A percentile compares a stretch with the other conserved stretches of the same genome.
Conservation (phyloP, 2,113 vertebrate species). For the Casuarius casuarius region DNA sequence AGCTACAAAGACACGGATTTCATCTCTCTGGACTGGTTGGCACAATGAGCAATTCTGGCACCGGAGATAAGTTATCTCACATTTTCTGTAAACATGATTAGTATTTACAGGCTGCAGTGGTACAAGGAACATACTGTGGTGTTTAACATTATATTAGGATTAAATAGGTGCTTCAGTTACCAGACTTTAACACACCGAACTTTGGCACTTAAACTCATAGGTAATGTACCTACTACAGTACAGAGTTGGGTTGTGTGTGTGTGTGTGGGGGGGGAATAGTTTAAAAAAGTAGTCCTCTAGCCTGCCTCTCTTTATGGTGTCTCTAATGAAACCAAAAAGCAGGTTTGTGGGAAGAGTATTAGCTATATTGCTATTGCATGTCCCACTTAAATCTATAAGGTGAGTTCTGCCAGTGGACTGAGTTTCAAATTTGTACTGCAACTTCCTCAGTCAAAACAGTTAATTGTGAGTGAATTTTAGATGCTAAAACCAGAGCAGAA, state of each 20-base stretch:
- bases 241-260: neutral
- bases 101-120: neutral
- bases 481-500: neutral
- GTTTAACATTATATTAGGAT: neutral
- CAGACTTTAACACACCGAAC: neutral
- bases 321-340: neutral
- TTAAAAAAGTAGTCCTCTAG: neutral
- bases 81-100: neutral
- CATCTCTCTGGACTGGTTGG: neutral
- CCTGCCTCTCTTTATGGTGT: neutral
- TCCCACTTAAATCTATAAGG: neutral
- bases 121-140: neutral
- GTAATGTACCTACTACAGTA: neutral
- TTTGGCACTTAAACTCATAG: neutral
- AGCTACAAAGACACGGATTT: neutral
- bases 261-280: too few species aligned
- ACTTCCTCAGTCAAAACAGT: neutral
- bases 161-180: neutral
- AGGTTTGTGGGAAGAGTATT: neutral
- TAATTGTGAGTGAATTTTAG: neutral
- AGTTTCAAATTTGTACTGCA: neutral
- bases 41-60: neutral
- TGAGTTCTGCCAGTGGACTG: neutral
- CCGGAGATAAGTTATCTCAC: neutral
- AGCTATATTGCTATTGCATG: neutral